These are phyloP conservation scores for Cheilosia impressa DNA, from an alignment of 2,888 invertebrate genomes.

Conservation along the genomic window DNA sequence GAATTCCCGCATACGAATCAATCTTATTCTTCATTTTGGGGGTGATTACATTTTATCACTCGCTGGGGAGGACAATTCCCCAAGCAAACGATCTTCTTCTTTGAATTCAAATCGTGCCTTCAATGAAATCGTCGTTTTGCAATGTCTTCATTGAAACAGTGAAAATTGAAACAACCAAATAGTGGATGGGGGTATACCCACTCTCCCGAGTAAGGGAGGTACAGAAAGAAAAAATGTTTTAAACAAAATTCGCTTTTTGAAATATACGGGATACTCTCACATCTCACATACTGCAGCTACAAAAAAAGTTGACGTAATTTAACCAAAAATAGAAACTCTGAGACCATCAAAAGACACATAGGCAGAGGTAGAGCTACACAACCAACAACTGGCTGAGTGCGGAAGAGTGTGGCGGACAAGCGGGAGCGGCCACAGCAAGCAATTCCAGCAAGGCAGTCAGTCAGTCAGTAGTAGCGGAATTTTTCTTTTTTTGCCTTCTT, in stretches of 20 bases:
- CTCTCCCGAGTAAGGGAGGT: neutral
- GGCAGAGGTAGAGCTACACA: conserved; percentile 30
- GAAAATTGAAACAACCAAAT: conserved; percentile 46
- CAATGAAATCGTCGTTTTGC: conserved; percentile 12
- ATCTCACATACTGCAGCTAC: conserved; percentile 48
- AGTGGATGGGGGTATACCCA: neutral
- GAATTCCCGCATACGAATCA: conserved; percentile 2
- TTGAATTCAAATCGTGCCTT: conserved; percentile 40
- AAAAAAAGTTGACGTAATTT: conserved; percentile 71
- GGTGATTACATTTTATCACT: conserved; percentile 21
- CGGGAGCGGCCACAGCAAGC: conserved; percentile 37
- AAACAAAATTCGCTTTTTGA: conserved; percentile 24
- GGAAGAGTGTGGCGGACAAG: conserved; percentile 22
- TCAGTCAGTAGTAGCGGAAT: conserved; percentile 40
- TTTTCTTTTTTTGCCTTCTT: conserved; percentile 39
- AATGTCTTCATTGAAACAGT: neutral
- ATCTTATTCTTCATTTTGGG: conserved; percentile 8
- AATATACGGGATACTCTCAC: conserved; percentile 53
- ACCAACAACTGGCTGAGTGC: conserved; percentile 21
- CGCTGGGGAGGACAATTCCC: conserved; percentile 10
- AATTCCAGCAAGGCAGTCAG: conserved; percentile 50
- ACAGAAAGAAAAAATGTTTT: conserved; percentile 13
- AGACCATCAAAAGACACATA: conserved; percentile 65
- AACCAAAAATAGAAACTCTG: conserved; percentile 71
- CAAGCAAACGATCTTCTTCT: neutral